Percentiles rank a stretch among this genome's conserved stretches.
Conservation (phyloP, 2,797 vertebrate species). For the Enteromius anoplus region DNA sequence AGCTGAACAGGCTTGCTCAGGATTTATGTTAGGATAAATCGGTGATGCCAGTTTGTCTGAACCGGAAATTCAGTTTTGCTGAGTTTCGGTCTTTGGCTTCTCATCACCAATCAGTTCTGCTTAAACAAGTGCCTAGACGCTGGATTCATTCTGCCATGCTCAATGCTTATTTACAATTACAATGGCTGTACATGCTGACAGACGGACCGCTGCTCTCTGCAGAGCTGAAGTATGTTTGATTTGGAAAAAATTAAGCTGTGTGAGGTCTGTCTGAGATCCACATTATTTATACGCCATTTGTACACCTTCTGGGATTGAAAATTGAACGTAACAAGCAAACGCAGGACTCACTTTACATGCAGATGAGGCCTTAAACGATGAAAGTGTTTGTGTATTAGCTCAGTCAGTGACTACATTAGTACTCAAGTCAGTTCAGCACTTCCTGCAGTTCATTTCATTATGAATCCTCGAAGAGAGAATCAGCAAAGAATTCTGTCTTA, state of each 20-base stretch:
- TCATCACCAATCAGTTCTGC: constrained; percentile 30
- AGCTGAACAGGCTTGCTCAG: neutral
- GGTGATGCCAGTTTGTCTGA: neutral
- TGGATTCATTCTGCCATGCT: constrained; percentile 27
- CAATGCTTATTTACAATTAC: constrained; percentile 37
- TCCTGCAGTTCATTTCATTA: neutral
- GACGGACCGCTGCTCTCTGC: neutral
- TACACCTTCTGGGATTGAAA: neutral
- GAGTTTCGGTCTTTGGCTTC: constrained; percentile 33
- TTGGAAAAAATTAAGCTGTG: neutral
- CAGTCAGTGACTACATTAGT: neutral
- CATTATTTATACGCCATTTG: neutral
- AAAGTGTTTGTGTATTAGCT: neutral
- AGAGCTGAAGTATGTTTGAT: constrained; percentile 4
- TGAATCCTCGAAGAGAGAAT: neutral
- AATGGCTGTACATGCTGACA: neutral
- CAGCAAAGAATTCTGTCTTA: neutral
- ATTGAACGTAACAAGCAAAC: neutral
- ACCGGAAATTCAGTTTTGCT: constrained; percentile 8
- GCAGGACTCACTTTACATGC: constrained; percentile 10
- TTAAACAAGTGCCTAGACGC: constrained; percentile 32
- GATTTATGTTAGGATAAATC: neutral
- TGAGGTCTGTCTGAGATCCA: neutral
- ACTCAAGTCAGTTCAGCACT: neutral
- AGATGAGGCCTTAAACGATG: neutral